Evolutionary conservation across 1,140 invertebrate species (phyloP), one percentile per base, ranked within the genome.

Genomic region (Drosophila sp.): DNA sequence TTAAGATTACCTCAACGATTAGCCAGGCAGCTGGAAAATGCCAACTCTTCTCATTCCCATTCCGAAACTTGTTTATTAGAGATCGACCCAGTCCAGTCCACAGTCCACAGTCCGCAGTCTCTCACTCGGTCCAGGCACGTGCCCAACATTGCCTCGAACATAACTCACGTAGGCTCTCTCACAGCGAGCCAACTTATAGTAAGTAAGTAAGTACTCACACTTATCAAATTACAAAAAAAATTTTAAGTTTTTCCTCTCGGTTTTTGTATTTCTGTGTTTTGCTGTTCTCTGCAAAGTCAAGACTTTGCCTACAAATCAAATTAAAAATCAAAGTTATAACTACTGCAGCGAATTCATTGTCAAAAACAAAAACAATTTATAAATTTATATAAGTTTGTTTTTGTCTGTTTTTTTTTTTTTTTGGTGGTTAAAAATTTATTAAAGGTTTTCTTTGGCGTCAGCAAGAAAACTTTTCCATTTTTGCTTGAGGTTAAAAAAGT

Each of bases 1-100:
- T 89, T 87, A 90, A 87, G 83, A 87, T 87, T 87, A 87, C 83
- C 80, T 85, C 76, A 77, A 65, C 83, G 83, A 87, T 87, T 87
- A 87, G 84, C 79, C 67, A 65, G 73, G 84, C 84, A 87, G 84
- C 83, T 87, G 84, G 76, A 87, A 89, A 89, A 87, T 87, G 76
- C 57, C 58, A 67, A 63, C 79, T 64, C 74, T 62, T 11, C 30
- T 32, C 61, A 50, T 50, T 33, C 35, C 61, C 40, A 32, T 65
- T 35, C 65, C 17, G 54, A 87, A 87, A 86, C 83, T 86, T 87
- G 82, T 86, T 86, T 86, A 79, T 86, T 86, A 86, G 82, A 87
- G 44, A 50, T 50, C 44, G 44, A 50, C 44, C 44, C 44, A 50
- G 44, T 50, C 44, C 44, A 50, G 44, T 50, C 23, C 4, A 8